Conservation (phyloP, 2,113 vertebrate genomes). For the Pachycephala philippinensis region DNA sequence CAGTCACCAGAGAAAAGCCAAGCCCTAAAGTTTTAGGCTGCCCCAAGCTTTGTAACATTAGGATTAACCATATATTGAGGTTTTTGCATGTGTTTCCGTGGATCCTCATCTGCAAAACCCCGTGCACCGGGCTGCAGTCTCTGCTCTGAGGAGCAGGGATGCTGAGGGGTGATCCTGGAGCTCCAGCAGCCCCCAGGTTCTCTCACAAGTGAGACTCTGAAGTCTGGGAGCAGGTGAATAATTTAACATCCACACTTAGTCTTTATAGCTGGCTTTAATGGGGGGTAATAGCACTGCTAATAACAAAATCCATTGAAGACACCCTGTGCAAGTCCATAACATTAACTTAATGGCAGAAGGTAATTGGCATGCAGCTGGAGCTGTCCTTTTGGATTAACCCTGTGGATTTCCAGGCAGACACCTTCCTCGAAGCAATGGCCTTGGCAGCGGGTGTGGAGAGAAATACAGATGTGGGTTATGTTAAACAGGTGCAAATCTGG, state of each 20-base stretch:
- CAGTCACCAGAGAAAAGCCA: not conserved
- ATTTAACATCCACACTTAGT: constrained; percentile 54
- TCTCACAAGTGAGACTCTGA: constrained; percentile 34
- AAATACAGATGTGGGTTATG: not conserved
- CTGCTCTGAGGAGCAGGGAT: not conserved
- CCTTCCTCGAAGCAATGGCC: not conserved
- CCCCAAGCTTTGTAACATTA: not conserved
- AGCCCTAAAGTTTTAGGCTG: not conserved
- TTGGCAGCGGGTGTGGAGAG: not conserved
- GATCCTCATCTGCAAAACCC: not conserved
- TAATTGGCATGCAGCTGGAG: constrained; percentile 68
- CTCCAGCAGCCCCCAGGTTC: not conserved
- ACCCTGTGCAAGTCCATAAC: constrained; percentile 72
- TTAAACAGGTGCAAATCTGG: not conserved
- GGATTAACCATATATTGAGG: not conserved
- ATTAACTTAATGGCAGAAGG: constrained; percentile 74
- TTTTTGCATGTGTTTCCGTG: not conserved
- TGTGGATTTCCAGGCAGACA: constrained; percentile 27
- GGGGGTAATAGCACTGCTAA: constrained; percentile 70
- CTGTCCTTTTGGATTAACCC: constrained; percentile 68
- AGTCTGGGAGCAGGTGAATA: constrained; percentile 69
- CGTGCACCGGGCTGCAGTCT: rapidly evolving
- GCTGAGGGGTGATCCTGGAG: not conserved
- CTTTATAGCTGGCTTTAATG: constrained; percentile 70
- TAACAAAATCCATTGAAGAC: constrained; percentile 68